These are phyloP conservation scores for Lordiphosa fenestrarum DNA, from an alignment of 2,888 invertebrate species.

Conservation along the genomic window DNA sequence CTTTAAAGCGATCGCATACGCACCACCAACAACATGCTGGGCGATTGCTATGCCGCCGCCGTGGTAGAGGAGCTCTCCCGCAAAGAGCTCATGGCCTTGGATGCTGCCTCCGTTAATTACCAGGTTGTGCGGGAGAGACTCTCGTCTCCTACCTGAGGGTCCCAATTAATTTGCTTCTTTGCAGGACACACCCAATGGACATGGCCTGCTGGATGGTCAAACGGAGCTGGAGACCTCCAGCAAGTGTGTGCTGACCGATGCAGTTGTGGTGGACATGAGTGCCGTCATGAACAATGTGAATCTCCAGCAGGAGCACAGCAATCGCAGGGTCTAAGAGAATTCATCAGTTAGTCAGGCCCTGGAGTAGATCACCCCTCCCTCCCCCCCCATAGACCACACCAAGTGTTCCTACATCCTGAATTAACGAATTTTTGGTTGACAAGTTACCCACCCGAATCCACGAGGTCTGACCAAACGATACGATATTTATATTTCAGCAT, in stretches of 20 bases:
- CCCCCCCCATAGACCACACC: conserved; percentile 51
- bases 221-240: conserved; percentile 80
- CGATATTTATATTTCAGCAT: background rate
- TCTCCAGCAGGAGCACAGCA: conserved; percentile 65
- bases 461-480: conserved; percentile 9
- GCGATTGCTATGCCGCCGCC: conserved; percentile 93
- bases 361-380: background rate
- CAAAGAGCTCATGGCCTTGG: conserved; percentile 89
- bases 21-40: conserved; percentile 93
- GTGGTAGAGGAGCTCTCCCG: conserved; percentile 91
- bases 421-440: conserved; percentile 34
- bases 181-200: conserved; percentile 82
- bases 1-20: conserved; percentile 88
- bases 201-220: conserved; percentile 81
- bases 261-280: conserved; percentile 84
- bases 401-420: conserved; percentile 52
- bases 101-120: conserved; percentile 84
- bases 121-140: conserved; percentile 77
- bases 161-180: conserved; percentile 37
- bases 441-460: conserved; percentile 7
- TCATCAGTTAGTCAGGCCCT: conserved; percentile 30
- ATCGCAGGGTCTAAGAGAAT: conserved; percentile 57
- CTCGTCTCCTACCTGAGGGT: too few species aligned
- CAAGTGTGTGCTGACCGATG: conserved; percentile 82
- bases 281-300: conserved; percentile 76